These are phyloP conservation scores for Apodemus agrarius DNA, from an alignment of 2,797 vertebrate genomes.

Conservation along the genomic window DNA sequence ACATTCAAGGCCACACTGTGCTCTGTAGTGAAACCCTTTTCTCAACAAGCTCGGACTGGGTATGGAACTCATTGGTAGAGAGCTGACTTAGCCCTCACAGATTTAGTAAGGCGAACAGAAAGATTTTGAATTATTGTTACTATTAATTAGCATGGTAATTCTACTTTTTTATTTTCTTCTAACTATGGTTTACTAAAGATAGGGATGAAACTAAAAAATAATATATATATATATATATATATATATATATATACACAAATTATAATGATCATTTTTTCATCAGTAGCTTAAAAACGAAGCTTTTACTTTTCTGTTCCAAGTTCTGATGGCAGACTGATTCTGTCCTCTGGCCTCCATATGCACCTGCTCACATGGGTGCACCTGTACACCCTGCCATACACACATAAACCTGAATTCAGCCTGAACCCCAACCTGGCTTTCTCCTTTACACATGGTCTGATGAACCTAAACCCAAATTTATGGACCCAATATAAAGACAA, in stretches of 20 bases:
- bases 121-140: not conserved
- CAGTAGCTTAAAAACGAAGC: conserved; percentile 24
- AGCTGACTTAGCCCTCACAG: not conserved
- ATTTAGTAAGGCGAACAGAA: not conserved
- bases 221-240: not conserved
- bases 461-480: not conserved
- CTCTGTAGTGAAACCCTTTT: not conserved
- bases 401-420: not conserved
- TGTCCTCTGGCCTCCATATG: not conserved
- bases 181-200: not conserved
- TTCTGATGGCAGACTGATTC: not conserved
- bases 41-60: not conserved
- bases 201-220: conserved; percentile 12
- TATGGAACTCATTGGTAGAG: not conserved
- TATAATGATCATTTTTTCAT: conserved; percentile 35
- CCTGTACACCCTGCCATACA: too few relatives aligned
- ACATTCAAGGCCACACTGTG: not conserved
- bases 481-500: not conserved
- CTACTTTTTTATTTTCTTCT: conserved; percentile 55
- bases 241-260: too few relatives aligned
- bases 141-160: not conserved
- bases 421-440: not conserved
- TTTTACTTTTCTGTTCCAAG: conserved; percentile 3
- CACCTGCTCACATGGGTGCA: too few relatives aligned
- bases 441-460: not conserved